Conservation (phyloP, 2,797 vertebrate species). For the Myotis planiceps region DNA sequence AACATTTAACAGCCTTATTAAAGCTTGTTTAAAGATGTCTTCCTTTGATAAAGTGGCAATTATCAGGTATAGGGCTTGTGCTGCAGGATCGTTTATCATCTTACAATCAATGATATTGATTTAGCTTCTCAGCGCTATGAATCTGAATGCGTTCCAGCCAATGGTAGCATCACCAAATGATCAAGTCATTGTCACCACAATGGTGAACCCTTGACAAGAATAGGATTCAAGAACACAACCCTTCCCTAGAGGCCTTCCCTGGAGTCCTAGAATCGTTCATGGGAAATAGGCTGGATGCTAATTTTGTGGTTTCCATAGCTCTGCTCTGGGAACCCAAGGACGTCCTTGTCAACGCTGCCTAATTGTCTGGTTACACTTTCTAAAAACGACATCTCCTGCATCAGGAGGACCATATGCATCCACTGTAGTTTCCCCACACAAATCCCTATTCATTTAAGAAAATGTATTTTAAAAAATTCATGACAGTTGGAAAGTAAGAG, state of each 20-base stretch:
- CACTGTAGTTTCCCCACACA: not conserved
- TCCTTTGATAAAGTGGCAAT: conserved; percentile 26
- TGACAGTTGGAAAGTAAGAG: not conserved
- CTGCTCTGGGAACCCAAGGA: not conserved
- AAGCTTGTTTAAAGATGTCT: conserved; percentile 31
- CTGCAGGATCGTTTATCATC: conserved; percentile 7
- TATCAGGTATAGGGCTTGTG: not conserved
- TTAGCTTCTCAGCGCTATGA: conserved; percentile 18
- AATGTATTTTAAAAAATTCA: not conserved
- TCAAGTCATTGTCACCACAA: not conserved
- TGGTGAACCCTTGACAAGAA: not conserved
- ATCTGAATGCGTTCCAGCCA: conserved; percentile 1
- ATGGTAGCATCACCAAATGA: not conserved
- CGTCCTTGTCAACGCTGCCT: not conserved
- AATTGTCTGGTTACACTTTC: not conserved
- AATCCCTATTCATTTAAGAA: not conserved
- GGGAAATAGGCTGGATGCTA: not conserved
- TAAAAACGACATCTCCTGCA: not conserved
- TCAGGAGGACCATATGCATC: not conserved
- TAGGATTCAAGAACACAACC: not conserved
- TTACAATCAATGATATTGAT: conserved; percentile 63
- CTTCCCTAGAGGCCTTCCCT: not conserved
- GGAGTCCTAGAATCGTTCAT: not conserved
- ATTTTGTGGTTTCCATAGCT: not conserved
- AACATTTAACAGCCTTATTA: not conserved